Percentiles rank a stretch among this genome's conserved stretches.
phyloP scores from a whole-genome alignment of 2,797 vertebrate species.

The Hybognathus amarus region DNA sequence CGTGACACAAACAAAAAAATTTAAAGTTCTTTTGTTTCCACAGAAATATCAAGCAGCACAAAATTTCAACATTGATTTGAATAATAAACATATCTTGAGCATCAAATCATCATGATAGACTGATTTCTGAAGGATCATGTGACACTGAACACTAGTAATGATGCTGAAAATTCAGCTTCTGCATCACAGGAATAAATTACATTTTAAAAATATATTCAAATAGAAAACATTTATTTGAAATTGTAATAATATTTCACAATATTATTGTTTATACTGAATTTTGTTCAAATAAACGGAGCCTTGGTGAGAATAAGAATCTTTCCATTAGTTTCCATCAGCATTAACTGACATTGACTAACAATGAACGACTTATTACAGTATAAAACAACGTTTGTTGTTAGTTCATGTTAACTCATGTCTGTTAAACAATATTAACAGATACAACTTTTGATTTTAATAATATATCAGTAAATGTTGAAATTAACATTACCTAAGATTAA shows the following conservation, averaged over 20 bases:
- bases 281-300: not conserved
- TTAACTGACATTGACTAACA: not conserved
- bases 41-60: not conserved
- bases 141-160: not conserved
- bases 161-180: no score
- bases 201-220: no score
- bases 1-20: not conserved
- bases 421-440: not conserved
- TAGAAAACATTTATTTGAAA: no score
- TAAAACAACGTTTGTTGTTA: not conserved
- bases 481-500: not conserved
- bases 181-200: no score
- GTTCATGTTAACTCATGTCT: not conserved
- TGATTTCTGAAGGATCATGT: not conserved
- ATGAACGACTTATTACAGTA: not conserved
- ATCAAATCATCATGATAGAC: no score
- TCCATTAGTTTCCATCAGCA: not conserved
- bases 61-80: not conserved
- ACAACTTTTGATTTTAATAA: not conserved
- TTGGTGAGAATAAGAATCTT: no score
- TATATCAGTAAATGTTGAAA: not conserved
- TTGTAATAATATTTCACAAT: not conserved
- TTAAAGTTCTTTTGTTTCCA: not conserved
- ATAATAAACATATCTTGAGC: no score
- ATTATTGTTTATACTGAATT: not conserved